Base-by-base conservation (phyloP, 2,888 invertebrate genomes). In the Phrixothrix hirtus region DNA sequence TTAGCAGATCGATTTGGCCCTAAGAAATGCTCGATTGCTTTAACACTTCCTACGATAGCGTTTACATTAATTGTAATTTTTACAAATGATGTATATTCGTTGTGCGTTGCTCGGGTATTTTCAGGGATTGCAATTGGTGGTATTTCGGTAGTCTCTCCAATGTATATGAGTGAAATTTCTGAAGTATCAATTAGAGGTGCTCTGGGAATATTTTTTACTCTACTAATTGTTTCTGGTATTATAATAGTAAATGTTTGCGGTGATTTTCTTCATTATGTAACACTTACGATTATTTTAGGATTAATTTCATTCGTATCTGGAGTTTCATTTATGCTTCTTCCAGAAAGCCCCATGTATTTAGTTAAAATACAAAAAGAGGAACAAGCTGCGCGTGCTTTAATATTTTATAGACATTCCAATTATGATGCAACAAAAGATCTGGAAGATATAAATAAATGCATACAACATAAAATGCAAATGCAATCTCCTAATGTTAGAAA, bases 121-220 rank as follows among this genome's bases (percentile, higher is more conserved):
- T 87, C 85, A 59, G 93, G 93, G 39, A 72, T 86, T 45, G 81
- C 76, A 0, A 66, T 82, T 65, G 88, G 88, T 35, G 85, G 86
- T 0, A 81, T 84, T 15, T 88, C 89, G 66, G 88, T 92, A 1
- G 81, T 87, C 2, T 87, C 87, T 0, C 91, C 92, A 0, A 87
- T 91, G 78, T 93, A 92, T 71, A 85, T 92, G 17, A 85, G 87
- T 0, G 93, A 94, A 76, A 87, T 90, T 16, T 86, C 90, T 0
- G 89, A 91, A 66, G 84, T 86, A 0, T 84, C 86, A 21, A 82
- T 89, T 63, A 80, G 92, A 47, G 93, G 92, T 0, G 81, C 86
- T 0, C 75, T 93, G n/a, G 91, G 92, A 0, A 85, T 91, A 0
- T 81, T 86, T 70, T 90, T 92, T 72, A 92, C 92, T 64, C 74